Conservation (phyloP, 1,140 invertebrate genomes). For the Diabrotica undecimpunctata region DNA sequence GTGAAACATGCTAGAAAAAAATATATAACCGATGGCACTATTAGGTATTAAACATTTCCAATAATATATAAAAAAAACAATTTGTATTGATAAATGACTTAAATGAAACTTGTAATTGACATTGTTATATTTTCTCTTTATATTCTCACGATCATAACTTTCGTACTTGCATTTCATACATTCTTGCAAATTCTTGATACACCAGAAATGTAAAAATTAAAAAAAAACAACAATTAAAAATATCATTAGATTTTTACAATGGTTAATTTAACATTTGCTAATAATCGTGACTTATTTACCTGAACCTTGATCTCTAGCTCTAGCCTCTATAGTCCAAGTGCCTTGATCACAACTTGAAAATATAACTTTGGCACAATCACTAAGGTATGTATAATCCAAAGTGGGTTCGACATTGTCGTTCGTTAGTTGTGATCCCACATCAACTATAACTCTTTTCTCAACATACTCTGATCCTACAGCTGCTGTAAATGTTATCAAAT, state of each 20-base stretch:
- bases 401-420: constrained; percentile 44
- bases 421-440: constrained; percentile 39
- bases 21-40: too few species aligned
- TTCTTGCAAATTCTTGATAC: not conserved
- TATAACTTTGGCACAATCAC: constrained; percentile 50
- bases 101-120: too few species aligned
- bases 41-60: too few species aligned
- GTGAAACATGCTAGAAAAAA: too few species aligned
- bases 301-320: constrained; percentile 48
- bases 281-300: constrained; percentile 35
- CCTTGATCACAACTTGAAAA: constrained; percentile 47
- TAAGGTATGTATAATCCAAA: constrained; percentile 49
- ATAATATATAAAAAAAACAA: too few species aligned
- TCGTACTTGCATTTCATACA: too few species aligned
- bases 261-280: not conserved
- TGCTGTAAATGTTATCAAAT: constrained; percentile 47
- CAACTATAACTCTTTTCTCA: constrained; percentile 48
- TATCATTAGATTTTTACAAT: not conserved
- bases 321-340: constrained; percentile 52
- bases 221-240: not conserved
- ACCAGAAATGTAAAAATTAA: not conserved
- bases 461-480: constrained; percentile 36
- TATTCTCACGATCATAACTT: too few species aligned
- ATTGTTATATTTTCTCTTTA: too few species aligned
- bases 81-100: too few species aligned